phyloP scores from a whole-genome alignment of 2,113 vertebrate species.

The Mesoclemmys tuberculata region DNA sequence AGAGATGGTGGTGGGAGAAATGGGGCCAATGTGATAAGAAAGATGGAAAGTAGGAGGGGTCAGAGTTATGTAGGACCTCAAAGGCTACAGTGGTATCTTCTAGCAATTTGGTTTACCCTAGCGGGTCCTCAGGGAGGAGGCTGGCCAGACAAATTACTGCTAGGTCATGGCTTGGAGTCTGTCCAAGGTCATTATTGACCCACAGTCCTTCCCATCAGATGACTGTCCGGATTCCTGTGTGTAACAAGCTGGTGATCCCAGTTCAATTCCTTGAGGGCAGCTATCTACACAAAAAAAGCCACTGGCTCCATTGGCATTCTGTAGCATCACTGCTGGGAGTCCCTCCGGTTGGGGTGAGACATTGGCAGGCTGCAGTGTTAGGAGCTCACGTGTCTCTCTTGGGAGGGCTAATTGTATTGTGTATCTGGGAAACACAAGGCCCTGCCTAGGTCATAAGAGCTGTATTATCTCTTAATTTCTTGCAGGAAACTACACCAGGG shows the following conservation, averaged over 20 bases:
- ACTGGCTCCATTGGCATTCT: neutral
- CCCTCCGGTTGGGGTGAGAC: neutral
- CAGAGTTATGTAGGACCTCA: neutral
- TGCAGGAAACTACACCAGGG: accelerated
- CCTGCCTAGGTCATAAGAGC: accelerated
- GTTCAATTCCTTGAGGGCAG: neutral
- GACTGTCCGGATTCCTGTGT: neutral
- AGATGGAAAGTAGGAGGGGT: neutral
- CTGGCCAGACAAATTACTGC: neutral
- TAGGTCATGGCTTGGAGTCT: neutral
- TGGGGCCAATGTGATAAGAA: neutral
- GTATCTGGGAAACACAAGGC: neutral
- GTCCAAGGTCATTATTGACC: neutral
- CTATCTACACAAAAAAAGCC: neutral
- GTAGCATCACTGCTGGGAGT: neutral
- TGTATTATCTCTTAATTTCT: accelerated
- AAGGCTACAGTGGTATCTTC: neutral
- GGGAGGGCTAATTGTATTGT: neutral
- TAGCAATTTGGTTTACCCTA: neutral
- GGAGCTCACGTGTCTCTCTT: neutral
- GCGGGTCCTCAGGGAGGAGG: neutral
- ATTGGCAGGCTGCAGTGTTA: neutral
- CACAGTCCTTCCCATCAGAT: neutral
- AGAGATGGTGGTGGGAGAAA: neutral
- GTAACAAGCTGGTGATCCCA: neutral